phyloP scores from a whole-genome alignment of 2,888 invertebrate genomes.

The Aporophyla lueneburgensis region DNA sequence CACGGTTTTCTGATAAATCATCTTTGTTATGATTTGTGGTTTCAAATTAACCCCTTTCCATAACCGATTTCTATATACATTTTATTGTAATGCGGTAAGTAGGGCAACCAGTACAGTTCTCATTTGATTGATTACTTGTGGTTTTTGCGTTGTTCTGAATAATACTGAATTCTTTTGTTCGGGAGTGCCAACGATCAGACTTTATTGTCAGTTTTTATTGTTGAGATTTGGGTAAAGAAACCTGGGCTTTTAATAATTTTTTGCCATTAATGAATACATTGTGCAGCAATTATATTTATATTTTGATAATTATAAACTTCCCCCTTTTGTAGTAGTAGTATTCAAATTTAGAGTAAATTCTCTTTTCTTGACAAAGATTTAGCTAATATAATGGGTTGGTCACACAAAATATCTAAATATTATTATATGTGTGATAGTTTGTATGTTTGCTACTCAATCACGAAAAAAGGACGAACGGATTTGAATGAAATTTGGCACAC shows the following conservation, averaged over 20 bases:
- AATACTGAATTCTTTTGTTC: slow-evolving; percentile 20
- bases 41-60: slow-evolving; percentile 15
- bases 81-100: slow-evolving; percentile 19
- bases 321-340: too few relatives aligned
- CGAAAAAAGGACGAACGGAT: too few relatives aligned
- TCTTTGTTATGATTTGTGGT: slow-evolving; percentile 1
- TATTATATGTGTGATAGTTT: too few relatives aligned
- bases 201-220: slow-evolving; percentile 38
- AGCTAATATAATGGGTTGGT: too few relatives aligned
- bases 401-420: too few relatives aligned
- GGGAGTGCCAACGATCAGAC: slow-evolving; percentile 20
- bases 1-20: neutral
- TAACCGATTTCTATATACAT: slow-evolving; percentile 17
- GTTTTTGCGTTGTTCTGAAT: slow-evolving; percentile 26
- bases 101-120: slow-evolving; percentile 9
- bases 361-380: too few relatives aligned
- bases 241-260: slow-evolving; percentile 28
- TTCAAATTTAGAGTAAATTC: too few relatives aligned
- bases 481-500: too few relatives aligned
- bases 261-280: slow-evolving; percentile 2
- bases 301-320: too few relatives aligned
- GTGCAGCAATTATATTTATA: neutral
- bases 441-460: too few relatives aligned
- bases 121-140: slow-evolving; percentile 40
- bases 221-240: slow-evolving; percentile 5